Evolutionary conservation across 2,113 vertebrate species (phyloP).

Genomic region (Ceuthmochares aereus): DNA sequence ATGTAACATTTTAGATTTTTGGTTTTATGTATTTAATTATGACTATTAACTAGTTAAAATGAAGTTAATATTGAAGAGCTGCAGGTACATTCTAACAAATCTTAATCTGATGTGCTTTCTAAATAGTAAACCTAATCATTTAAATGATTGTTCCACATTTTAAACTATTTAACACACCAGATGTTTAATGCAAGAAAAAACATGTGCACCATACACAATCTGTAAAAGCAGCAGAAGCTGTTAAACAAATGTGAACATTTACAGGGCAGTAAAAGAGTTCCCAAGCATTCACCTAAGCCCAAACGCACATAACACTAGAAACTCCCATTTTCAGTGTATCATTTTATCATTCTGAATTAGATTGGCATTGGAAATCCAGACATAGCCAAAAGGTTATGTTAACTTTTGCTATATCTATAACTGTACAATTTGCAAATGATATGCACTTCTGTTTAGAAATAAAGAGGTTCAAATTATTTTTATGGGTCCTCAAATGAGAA

Average conservation of each 20-base stretch:
- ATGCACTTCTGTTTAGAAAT: slow-evolving; percentile 20
- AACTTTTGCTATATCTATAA: slow-evolving; percentile 48
- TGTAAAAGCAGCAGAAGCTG: slow-evolving; percentile 32
- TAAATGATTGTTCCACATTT: slow-evolving; percentile 59
- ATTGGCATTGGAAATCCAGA: slow-evolving; percentile 66
- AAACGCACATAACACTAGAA: slow-evolving; percentile 40
- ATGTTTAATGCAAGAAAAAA: slow-evolving; percentile 69
- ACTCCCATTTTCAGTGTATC: background rate
- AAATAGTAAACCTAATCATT: slow-evolving; percentile 41
- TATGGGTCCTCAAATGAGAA: slow-evolving; percentile 26
- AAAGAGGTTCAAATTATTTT: background rate
- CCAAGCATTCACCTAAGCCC: slow-evolving; percentile 37
- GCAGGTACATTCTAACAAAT: slow-evolving; percentile 8
- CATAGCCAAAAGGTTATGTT: background rate
- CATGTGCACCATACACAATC: slow-evolving; percentile 21
- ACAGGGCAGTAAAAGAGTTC: slow-evolving; percentile 45
- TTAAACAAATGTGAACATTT: slow-evolving; percentile 1
- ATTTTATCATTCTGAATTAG: slow-evolving; percentile 63
- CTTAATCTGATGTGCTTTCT: slow-evolving; percentile 41
- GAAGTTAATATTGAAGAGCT: slow-evolving; percentile 45
- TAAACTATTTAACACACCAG: slow-evolving; percentile 55
- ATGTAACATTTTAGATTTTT: slow-evolving; percentile 36
- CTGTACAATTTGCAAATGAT: slow-evolving; percentile 33
- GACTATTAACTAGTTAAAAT: slow-evolving; percentile 26
- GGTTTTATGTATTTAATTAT: slow-evolving; percentile 47